phyloP scores from a whole-genome alignment of 2,797 vertebrate species.

The Hybognathus amarus region DNA sequence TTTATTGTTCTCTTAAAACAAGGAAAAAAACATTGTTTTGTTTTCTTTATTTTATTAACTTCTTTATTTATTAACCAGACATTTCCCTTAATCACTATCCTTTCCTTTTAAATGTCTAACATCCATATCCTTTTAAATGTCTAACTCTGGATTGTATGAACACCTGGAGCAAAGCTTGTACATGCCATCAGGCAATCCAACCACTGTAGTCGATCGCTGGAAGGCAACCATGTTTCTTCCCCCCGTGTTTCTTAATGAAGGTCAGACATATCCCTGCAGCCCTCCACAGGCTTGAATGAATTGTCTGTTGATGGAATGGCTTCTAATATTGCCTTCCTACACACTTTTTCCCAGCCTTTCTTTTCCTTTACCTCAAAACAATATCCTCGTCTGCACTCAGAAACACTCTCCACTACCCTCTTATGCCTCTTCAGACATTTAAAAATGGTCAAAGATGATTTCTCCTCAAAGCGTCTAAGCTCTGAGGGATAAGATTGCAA shows the following conservation, averaged over 20 bases:
- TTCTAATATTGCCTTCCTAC: conserved; percentile 37
- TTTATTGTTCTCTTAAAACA: neutral
- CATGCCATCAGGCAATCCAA: conserved; percentile 22
- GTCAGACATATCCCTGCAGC: conserved; percentile 23
- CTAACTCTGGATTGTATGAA: conserved; percentile 6
- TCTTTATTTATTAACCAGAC: conserved; percentile 1
- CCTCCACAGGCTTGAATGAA: conserved; percentile 14
- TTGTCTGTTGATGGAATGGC: conserved; percentile 32
- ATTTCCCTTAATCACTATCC: neutral
- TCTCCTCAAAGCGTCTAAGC: conserved; percentile 42
- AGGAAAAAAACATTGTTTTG: neutral
- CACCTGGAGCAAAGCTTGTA: conserved; percentile 17
- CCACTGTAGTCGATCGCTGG: conserved; percentile 22
- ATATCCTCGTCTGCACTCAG: conserved; percentile 34
- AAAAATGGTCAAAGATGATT: conserved; percentile 34
- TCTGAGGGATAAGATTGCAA: conserved; percentile 29
- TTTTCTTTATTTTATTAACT: neutral
- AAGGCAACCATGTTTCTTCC: conserved; percentile 2
- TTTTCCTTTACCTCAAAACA: conserved; percentile 39
- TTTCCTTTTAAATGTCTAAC: neutral
- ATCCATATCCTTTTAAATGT: neutral
- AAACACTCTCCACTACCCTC: conserved; percentile 18
- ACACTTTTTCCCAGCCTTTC: neutral
- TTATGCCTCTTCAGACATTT: conserved; percentile 48
- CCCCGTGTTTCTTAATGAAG: conserved; percentile 37